Evolutionary conservation across 2,113 vertebrate species (phyloP).

Genomic region (Gnathonemus echidnorhynchus): DNA sequence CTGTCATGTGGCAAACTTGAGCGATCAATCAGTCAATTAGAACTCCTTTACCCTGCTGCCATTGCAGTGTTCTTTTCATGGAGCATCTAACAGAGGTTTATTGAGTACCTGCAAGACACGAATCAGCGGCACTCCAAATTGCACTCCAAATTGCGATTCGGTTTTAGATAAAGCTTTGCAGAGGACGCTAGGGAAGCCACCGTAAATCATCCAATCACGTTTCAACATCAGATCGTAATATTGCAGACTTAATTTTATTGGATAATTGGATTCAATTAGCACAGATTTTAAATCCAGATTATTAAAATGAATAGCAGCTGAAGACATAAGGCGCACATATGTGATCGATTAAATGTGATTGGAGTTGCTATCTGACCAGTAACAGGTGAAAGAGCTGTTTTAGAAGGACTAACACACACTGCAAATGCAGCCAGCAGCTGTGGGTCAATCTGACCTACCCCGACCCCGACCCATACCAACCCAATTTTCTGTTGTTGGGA

Average conservation of each 20-base stretch:
- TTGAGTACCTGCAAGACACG: not conserved
- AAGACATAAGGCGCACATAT: not conserved
- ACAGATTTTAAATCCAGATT: not conserved
- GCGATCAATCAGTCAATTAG: not conserved
- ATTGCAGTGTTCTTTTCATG: not conserved
- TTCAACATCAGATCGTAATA: not conserved
- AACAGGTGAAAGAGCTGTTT: not conserved
- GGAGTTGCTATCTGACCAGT: not conserved
- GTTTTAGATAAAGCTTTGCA: not conserved
- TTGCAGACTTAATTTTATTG: not conserved
- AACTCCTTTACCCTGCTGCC: not conserved
- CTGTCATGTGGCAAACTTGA: not conserved
- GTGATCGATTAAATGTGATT: not conserved
- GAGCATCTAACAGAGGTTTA: not conserved
- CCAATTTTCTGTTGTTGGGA: not conserved
- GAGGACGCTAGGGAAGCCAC: not conserved
- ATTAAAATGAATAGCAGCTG: not conserved
- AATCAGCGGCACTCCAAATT: not conserved
- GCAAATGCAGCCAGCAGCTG: not conserved
- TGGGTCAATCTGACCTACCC: not conserved
- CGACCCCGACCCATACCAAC: not conserved
- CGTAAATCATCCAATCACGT: not conserved
- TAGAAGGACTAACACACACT: not conserved
- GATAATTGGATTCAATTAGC: constrained; percentile 11
- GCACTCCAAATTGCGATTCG: not conserved